Conservation (phyloP, 1,140 invertebrate genomes). For the Drosophila sucinea region DNA sequence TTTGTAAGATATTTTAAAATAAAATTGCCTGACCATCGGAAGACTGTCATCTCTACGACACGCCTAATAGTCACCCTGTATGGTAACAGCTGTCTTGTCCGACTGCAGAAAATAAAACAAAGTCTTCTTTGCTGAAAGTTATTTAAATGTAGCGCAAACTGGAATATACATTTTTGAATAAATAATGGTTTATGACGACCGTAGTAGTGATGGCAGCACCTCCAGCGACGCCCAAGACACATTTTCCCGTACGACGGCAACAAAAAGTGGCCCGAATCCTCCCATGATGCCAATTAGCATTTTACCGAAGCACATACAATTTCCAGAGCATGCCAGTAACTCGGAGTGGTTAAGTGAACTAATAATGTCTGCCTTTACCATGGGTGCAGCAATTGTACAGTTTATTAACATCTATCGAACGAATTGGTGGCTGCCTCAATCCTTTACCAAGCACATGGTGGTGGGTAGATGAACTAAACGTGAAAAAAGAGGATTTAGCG, state of each 20-base stretch:
- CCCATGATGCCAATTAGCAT: slow-evolving; percentile 31
- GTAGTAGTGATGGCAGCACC: slow-evolving; percentile 68
- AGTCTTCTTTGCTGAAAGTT: slow-evolving; percentile 18
- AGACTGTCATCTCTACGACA: background rate
- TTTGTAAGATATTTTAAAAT: background rate
- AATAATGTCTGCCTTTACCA: slow-evolving; percentile 91
- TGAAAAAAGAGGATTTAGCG: too few species aligned
- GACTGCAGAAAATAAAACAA: background rate
- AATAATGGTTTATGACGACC: slow-evolving; percentile 65
- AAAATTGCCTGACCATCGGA: background rate
- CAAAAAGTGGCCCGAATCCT: slow-evolving; percentile 33
- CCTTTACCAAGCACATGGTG: slow-evolving; percentile 93
- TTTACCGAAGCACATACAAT: slow-evolving; percentile 91
- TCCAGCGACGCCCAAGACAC: slow-evolving; percentile 62
- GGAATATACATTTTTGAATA: background rate
- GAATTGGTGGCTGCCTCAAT: slow-evolving; percentile 98
- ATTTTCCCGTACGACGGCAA: slow-evolving; percentile 42
- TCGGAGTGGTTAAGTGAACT: slow-evolving; percentile 93
- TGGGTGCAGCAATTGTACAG: slow-evolving; percentile 90
- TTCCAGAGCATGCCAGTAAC: slow-evolving; percentile 93
- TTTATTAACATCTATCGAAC: slow-evolving; percentile 97
- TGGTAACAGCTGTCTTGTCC: background rate
- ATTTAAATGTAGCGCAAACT: slow-evolving; percentile 23
- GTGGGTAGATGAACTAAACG: slow-evolving; percentile 84
- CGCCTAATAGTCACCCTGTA: background rate